Evolutionary conservation across 2,113 vertebrate genomes (phyloP), one percentile per base, ranked within the genome.

Genomic region (Ia io): DNA sequence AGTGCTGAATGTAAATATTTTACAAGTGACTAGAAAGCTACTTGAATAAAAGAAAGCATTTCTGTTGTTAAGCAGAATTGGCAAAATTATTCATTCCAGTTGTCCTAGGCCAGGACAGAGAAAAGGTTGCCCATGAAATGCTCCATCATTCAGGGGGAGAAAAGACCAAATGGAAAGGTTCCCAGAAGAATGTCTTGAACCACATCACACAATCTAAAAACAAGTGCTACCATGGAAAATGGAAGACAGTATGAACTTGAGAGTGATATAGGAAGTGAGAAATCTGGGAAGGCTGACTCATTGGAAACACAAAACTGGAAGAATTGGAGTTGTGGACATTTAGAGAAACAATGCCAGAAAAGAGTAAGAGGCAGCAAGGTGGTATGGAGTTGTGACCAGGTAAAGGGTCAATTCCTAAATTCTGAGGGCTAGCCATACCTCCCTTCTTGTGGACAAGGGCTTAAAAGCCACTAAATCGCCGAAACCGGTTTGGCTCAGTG

Each of bases 1-100:
- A 86, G 20, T 18, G 35, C 1, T 14, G 80, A 91, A 85, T 91
- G 49, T 78, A 88, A 85, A 59, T 65, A 63, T 37, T 95, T 93
- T 20, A 67, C 30, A 82, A 88, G 20, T 49, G 23, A 88, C 12
- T 56, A 22, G 17, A 73, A 53, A 92, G 40, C 1, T 59, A 63
- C 74, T 80, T 67, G 20, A 70, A 37, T 32, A 70, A 32, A 51
- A 40, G 6, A 65, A 95, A 76, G 2, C 13, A 63, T 82, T 93
- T 35, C 16, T 84, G 8, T 67, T 77, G 59, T 90, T 44, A 47
- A 28, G n/a, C 0, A 84, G 18, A 70, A 70, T 16, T 80, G 37
- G 40, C 5, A 44, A 59, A 67, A 44, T 49, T 69, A n/a, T 32
- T 73, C 12, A n/a, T 51, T 82, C 71, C 6, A 12, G 1, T 44